Conservation (phyloP, 1,140 invertebrate species). For the Drosophila aff. region DNA sequence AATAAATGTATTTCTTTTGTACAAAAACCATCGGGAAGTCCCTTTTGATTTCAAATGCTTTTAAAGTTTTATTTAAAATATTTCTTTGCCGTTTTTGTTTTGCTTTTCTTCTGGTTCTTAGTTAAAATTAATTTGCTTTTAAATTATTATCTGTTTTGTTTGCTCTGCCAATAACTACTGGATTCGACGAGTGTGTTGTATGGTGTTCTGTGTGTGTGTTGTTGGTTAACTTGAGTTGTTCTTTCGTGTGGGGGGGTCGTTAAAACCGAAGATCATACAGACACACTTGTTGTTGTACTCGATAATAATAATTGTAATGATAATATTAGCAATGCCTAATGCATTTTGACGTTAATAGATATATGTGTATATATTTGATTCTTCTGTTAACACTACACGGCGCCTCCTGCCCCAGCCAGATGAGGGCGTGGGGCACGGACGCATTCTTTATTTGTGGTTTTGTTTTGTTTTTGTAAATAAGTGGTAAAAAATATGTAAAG, state of each 20-base stretch:
- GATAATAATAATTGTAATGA: slow-evolving; percentile 65
- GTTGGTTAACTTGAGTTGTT: slow-evolving; percentile 35
- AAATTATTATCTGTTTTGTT: slow-evolving; percentile 72
- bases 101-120: slow-evolving; percentile 34
- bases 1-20: slow-evolving; percentile 24
- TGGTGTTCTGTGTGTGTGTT: slow-evolving; percentile 26
- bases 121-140: slow-evolving; percentile 73
- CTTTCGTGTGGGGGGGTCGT: not conserved
- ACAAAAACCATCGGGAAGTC: not conserved
- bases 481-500: slow-evolving; percentile 70
- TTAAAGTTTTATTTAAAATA: slow-evolving; percentile 84
- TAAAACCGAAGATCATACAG: slow-evolving; percentile 67
- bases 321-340: slow-evolving; percentile 72
- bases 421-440: slow-evolving; percentile 21
- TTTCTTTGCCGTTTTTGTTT: slow-evolving; percentile 62
- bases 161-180: slow-evolving; percentile 55
- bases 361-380: slow-evolving; percentile 73
- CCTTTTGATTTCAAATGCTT: slow-evolving; percentile 56
- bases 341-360: slow-evolving; percentile 65
- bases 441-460: slow-evolving; percentile 11
- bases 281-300: slow-evolving; percentile 56
- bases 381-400: slow-evolving; percentile 67
- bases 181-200: slow-evolving; percentile 16
- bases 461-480: slow-evolving; percentile 65
- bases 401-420: not conserved